A percentile compares a stretch with the other conserved stretches of the same genome.
These are phyloP conservation scores for Rynchops niger DNA, from an alignment of 2,113 vertebrate species.

Conservation along the genomic window DNA sequence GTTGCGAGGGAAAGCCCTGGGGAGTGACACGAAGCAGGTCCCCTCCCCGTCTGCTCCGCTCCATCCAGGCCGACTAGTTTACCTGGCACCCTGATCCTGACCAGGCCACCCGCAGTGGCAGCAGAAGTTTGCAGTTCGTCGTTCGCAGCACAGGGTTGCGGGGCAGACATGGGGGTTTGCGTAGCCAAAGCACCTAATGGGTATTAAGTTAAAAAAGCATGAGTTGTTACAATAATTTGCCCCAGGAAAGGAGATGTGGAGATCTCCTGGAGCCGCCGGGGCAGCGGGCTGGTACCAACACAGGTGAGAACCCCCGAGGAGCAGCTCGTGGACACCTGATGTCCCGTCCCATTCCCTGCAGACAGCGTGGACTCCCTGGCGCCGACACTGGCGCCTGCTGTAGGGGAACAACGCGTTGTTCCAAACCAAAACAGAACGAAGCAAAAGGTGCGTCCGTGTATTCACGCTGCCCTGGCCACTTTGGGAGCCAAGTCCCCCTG, in stretches of 20 bases:
- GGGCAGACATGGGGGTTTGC: background rate
- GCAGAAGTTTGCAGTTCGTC: background rate
- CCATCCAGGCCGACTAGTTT: background rate
- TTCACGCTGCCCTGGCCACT: background rate
- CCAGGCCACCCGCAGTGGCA: background rate
- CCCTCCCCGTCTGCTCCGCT: background rate
- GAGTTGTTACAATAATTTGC: background rate
- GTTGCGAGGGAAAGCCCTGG: background rate
- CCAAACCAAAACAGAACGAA: background rate
- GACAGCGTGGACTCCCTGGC: background rate
- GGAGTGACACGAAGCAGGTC: background rate
- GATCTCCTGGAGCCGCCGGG: too few relatives aligned
- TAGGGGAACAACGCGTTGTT: background rate
- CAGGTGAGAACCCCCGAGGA: background rate
- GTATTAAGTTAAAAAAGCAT: background rate
- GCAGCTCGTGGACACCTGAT: rapidly evolving
- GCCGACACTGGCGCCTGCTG: background rate
- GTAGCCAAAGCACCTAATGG: background rate
- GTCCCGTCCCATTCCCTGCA: background rate
- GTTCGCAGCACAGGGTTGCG: rapidly evolving
- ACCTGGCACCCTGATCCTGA: too few relatives aligned
- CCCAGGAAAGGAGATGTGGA: background rate
- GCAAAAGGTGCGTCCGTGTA: too few relatives aligned
- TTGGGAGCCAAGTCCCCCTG: background rate
- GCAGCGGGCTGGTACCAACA: background rate